Base-by-base conservation (phyloP, 2,113 vertebrate species). In the Synchiropus splendidus region DNA sequence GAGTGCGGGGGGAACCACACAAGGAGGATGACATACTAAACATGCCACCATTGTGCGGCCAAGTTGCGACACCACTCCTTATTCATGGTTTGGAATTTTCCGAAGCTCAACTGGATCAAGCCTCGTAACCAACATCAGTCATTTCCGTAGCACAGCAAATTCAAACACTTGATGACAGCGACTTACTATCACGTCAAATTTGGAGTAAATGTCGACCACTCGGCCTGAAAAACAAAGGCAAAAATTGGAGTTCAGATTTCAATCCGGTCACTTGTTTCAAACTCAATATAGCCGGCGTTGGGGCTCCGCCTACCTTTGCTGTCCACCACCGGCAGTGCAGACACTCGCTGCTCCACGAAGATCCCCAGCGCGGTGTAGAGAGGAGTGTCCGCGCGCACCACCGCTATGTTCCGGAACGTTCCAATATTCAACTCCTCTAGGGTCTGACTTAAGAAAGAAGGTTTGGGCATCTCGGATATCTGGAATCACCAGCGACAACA, bases 161-260 rank as follows among this genome's bases (percentile, higher is more conserved):
- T n/a, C 3, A 18, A 8, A 48, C 12, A n/a, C 10, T 13, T 13
- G 36, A 1, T 11, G 1, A n/a, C 13, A 15, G 32, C 2, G 38
- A 97, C 94, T 94, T 85, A 97, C 93, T 57, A 98, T 97, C 39
- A 97, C 92, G 9, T 97, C 94, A 60, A 98, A 97, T 67, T 98
- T 98, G 42, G 94, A 97, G 80, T 97, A 98, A 67, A 97, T 97
- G 61, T 98, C 94, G 63, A 95, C 91, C 61, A 96, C 94, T 46
- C 88, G 89, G 31, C 92, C 94, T 97, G 64, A 39, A 39, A 39
- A 16, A 39, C 10, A 8, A 39, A 10, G 13, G 16, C 13, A 6
- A 1, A 37, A 37, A 14, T 14, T 27, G 4, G 21, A 27, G 8
- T 8, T 27, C 4, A 5, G 8, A 27, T 5, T 5, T 27, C 21